These are phyloP conservation scores for Amia ocellicauda DNA, from an alignment of 2,113 vertebrate species.

Conservation along the genomic window DNA sequence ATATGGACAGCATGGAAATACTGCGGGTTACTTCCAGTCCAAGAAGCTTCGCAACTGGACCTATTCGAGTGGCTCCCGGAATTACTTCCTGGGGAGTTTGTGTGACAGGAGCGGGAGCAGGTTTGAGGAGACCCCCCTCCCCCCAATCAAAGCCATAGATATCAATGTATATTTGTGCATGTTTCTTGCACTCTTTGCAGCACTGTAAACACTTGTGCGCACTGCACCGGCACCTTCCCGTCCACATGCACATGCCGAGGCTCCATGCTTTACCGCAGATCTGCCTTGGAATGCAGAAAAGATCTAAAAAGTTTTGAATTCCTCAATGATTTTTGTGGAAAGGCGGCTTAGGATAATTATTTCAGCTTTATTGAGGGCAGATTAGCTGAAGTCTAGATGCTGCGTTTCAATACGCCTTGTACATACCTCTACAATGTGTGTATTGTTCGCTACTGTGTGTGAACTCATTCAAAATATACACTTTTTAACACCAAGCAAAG, in stretches of 20 bases:
- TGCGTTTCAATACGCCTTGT: constrained; percentile 81
- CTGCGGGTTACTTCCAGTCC: constrained; percentile 82
- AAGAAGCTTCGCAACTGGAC: constrained; percentile 77
- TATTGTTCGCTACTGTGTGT: constrained; percentile 87
- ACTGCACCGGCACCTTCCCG: too few species aligned
- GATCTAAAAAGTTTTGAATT: constrained; percentile 90
- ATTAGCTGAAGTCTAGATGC: constrained; percentile 89
- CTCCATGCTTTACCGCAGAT: constrained; percentile 60
- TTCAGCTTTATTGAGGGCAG: constrained; percentile 94
- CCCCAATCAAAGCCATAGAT: too few species aligned
- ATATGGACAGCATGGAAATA: constrained; percentile 71
- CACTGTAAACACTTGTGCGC: too few species aligned
- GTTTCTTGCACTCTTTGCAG: too few species aligned
- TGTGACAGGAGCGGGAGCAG: constrained; percentile 72
- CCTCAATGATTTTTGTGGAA: constrained; percentile 94
- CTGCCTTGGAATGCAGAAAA: constrained; percentile 87
- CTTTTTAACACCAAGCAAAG: constrained; percentile 91
- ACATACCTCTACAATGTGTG: constrained; percentile 85
- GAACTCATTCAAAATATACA: constrained; percentile 86
- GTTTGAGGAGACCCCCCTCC: constrained; percentile 48
- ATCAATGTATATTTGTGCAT: too few species aligned
- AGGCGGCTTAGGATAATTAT: constrained; percentile 97
- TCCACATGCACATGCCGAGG: constrained; percentile 37
- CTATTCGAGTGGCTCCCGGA: constrained; percentile 82
- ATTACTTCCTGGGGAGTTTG: constrained; percentile 73